A percentile compares a stretch with the other conserved stretches of the same genome.
phyloP scores from a whole-genome alignment of 2,888 invertebrate genomes.

The Perithous albicinctus region DNA sequence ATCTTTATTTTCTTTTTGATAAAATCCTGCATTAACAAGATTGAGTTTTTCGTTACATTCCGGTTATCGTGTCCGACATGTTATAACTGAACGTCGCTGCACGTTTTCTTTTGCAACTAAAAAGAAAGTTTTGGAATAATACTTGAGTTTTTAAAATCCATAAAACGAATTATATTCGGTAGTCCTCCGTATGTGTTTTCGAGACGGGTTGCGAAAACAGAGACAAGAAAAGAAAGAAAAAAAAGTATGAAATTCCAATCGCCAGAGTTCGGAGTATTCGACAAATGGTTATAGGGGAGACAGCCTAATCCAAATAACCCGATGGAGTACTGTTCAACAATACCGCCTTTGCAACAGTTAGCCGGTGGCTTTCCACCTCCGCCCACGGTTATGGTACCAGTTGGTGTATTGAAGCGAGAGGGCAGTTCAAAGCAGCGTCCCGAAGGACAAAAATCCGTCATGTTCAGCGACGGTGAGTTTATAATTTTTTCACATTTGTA shows the following conservation, averaged over 20 bases:
- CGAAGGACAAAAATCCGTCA: slow-evolving; percentile 90
- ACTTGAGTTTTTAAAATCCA: not conserved
- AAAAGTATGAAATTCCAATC: slow-evolving; percentile 61
- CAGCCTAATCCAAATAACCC: slow-evolving; percentile 94
- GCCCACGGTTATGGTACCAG: slow-evolving; percentile 93
- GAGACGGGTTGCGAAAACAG: slow-evolving; percentile 37
- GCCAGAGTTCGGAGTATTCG: slow-evolving; percentile 83
- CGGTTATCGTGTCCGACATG: not conserved
- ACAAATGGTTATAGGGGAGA: slow-evolving; percentile 85
- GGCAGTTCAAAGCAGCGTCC: slow-evolving; percentile 85
- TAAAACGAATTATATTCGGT: slow-evolving; percentile 26
- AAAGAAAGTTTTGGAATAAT: not conserved
- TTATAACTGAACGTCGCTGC: slow-evolving; percentile 2
- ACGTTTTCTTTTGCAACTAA: not conserved
- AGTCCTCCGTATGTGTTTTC: slow-evolving; percentile 30
- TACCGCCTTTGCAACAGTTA: slow-evolving; percentile 92
- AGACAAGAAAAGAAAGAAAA: slow-evolving; percentile 31
- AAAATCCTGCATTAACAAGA: slow-evolving; percentile 26
- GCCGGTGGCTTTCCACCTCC: slow-evolving; percentile 85
- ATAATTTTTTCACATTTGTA: no score
- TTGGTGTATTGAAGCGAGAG: slow-evolving; percentile 92
- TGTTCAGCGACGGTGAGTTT: slow-evolving; percentile 93
- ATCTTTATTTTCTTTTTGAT: slow-evolving; percentile 5
- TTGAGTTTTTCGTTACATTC: slow-evolving; percentile 4
- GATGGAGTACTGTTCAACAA: slow-evolving; percentile 94